A percentile compares a stretch with the other conserved stretches of the same genome.
Evolutionary conservation across 2,113 vertebrate genomes (phyloP).

Genomic region (Eulacestoma nigropectus): DNA sequence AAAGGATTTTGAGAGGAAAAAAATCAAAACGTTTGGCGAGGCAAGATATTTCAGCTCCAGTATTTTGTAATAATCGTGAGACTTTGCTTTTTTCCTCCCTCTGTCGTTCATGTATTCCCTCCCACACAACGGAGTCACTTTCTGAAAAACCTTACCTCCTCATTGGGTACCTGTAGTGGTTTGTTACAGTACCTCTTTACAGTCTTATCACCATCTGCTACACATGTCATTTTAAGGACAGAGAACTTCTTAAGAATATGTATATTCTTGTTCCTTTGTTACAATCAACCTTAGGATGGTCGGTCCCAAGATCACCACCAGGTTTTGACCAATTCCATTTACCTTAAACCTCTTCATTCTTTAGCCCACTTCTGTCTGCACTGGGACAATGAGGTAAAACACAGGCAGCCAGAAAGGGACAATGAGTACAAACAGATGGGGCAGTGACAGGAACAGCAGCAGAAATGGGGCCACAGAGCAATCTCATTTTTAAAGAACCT

Average conservation of each 20-base stretch:
- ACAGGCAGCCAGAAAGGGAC: background rate
- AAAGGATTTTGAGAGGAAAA: background rate
- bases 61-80: background rate
- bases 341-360: background rate
- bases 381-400: background rate
- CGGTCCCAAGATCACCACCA: fast-evolving
- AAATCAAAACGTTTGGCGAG: background rate
- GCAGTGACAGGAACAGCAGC: background rate
- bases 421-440: background rate
- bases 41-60: background rate
- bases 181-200: no score
- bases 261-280: background rate
- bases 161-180: no score
- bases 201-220: background rate
- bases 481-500: background rate
- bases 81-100: background rate
- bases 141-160: background rate
- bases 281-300: background rate
- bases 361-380: background rate
- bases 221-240: background rate
- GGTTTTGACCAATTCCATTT: background rate
- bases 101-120: background rate
- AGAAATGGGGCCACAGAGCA: background rate
- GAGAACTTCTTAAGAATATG: background rate
- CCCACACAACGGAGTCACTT: background rate